phyloP scores from a whole-genome alignment of 1,140 invertebrate genomes.

The Hetaerina americana region DNA sequence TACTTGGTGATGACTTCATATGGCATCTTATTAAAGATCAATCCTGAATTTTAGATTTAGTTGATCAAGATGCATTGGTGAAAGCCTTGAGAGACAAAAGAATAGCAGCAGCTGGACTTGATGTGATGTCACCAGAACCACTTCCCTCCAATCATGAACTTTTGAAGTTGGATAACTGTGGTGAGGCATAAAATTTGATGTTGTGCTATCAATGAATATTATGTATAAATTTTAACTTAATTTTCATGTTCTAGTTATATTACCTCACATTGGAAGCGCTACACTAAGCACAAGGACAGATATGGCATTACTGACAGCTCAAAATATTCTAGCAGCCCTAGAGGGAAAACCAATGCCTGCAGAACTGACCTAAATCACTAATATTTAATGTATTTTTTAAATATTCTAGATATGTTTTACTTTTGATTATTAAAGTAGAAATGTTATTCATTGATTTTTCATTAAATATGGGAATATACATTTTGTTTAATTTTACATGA shows the following conservation, averaged over 20 bases:
- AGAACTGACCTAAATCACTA: background rate
- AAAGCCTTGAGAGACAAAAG: constrained; percentile 49
- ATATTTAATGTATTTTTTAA: too few relatives aligned
- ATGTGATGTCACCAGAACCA: constrained; percentile 83
- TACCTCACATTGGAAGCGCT: constrained; percentile 80
- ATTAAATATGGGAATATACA: too few relatives aligned
- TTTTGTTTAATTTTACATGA: too few relatives aligned
- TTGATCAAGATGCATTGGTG: constrained; percentile 61
- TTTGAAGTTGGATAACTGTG: constrained; percentile 60
- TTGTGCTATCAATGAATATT: background rate
- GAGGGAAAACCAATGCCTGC: constrained; percentile 49
- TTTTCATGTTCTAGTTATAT: constrained; percentile 39
- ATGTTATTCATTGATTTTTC: too few relatives aligned
- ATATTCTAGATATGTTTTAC: too few relatives aligned
- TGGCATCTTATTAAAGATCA: background rate
- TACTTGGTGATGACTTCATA: too few relatives aligned
- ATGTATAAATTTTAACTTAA: background rate
- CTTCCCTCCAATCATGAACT: constrained; percentile 62
- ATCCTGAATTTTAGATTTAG: constrained; percentile 33
- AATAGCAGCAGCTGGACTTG: constrained; percentile 76
- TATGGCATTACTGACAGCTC: constrained; percentile 64
- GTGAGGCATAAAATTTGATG: constrained; percentile 35
- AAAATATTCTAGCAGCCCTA: constrained; percentile 67
- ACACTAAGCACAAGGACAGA: constrained; percentile 57
- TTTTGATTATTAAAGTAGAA: too few relatives aligned